Percentiles rank a stretch among this genome's conserved stretches.
phyloP scores from a whole-genome alignment of 2,888 invertebrate genomes.

The Agrochola litura region DNA sequence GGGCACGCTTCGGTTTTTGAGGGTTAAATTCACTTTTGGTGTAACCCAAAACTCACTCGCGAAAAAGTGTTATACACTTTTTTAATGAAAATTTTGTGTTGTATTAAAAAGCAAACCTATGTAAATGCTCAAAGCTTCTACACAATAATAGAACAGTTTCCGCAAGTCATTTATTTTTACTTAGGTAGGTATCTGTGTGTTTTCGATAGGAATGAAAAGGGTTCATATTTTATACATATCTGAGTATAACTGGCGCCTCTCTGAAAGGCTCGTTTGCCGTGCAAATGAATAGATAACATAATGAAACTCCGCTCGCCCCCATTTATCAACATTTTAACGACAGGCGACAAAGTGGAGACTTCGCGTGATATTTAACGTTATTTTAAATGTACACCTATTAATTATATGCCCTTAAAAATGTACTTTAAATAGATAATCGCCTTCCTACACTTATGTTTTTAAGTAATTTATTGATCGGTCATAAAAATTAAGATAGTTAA shows the following conservation, averaged over 20 bases:
- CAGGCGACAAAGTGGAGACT: slow-evolving; percentile 65
- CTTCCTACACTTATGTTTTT: slow-evolving; percentile 18
- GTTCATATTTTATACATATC: slow-evolving; percentile 43
- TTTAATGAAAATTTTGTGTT: background rate
- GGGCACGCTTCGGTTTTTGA: slow-evolving; percentile 58
- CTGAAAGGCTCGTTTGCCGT: slow-evolving; percentile 56
- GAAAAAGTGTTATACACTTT: background rate
- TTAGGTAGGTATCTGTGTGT: background rate
- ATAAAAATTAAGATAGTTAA: slow-evolving; percentile 11
- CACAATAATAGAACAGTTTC: background rate
- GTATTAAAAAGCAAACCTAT: background rate
- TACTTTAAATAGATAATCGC: slow-evolving; percentile 10
- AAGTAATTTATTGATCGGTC: slow-evolving; percentile 14
- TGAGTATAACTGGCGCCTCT: slow-evolving; percentile 35
- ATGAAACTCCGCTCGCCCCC: slow-evolving; percentile 66
- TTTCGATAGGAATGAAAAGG: slow-evolving; percentile 13
- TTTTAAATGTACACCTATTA: slow-evolving; percentile 41
- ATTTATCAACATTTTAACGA: slow-evolving; percentile 71
- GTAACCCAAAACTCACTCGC: slow-evolving; percentile 20
- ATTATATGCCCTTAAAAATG: slow-evolving; percentile 3
- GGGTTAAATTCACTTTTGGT: slow-evolving; percentile 54
- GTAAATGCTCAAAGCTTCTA: background rate
- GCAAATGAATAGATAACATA: slow-evolving; percentile 69
- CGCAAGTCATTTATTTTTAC: slow-evolving; percentile 17
- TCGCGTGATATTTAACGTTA: slow-evolving; percentile 42